Percentiles rank a stretch among this genome's conserved stretches.
phyloP scores from a whole-genome alignment of 2,888 invertebrate genomes.

The Chrysodeixis includens region DNA sequence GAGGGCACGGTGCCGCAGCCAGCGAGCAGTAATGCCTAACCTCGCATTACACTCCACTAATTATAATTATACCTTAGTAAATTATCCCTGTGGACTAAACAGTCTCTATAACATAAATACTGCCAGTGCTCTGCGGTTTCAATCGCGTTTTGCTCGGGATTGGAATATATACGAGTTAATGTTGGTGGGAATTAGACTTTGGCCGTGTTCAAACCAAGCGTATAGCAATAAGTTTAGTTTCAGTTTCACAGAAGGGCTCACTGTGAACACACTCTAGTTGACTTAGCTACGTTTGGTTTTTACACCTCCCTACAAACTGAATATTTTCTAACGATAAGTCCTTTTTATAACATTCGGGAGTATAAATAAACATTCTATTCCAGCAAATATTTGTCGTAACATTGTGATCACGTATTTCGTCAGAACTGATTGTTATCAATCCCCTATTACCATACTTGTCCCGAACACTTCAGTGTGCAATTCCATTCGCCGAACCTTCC shows the following conservation, averaged over 20 bases:
- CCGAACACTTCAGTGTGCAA: slow-evolving; percentile 42
- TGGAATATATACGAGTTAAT: background rate
- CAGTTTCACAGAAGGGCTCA: too few species aligned
- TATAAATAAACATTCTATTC: background rate
- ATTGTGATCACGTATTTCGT: slow-evolving; percentile 43
- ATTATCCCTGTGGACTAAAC: background rate
- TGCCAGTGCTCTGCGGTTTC: background rate
- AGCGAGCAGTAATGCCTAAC: background rate
- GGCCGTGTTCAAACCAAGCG: too few species aligned
- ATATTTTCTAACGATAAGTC: background rate
- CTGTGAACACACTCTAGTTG: too few species aligned
- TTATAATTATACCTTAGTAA: background rate
- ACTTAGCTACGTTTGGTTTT: too few species aligned
- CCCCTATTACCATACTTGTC: slow-evolving; percentile 45
- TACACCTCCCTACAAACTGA: too few species aligned
- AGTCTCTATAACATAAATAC: background rate
- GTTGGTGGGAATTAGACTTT: too few species aligned
- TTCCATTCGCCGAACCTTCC: slow-evolving; percentile 47
- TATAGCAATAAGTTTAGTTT: too few species aligned
- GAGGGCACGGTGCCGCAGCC: background rate
- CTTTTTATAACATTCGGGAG: background rate
- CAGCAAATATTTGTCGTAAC: slow-evolving; percentile 16
- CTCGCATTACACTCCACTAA: background rate
- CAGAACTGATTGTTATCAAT: slow-evolving; percentile 48
- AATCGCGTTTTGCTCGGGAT: background rate